Conservation (phyloP, 1,140 invertebrate species). For the Plodia interpunctella region DNA sequence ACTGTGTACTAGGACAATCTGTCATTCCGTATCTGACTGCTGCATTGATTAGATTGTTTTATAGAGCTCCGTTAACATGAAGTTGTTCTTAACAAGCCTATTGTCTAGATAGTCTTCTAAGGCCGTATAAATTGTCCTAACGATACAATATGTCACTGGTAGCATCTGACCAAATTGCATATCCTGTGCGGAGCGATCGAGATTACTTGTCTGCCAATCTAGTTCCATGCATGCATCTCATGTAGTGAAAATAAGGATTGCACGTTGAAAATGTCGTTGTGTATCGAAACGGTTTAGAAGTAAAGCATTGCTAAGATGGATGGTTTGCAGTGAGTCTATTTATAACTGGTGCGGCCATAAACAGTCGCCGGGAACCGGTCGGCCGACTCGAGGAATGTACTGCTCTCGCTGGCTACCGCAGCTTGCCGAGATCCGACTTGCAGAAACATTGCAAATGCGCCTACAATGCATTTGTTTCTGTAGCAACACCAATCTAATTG, state of each 20-base stretch:
- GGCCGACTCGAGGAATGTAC: conserved; percentile 59
- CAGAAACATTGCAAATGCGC: conserved; percentile 52
- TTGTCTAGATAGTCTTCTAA: conserved; percentile 29
- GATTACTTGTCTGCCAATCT: conserved; percentile 8
- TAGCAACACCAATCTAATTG: conserved; percentile 25
- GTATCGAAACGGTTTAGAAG: conserved; percentile 33
- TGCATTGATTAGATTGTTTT: conserved; percentile 43
- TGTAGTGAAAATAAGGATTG: background rate
- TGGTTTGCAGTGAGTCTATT: conserved; percentile 65
- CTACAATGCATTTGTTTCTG: conserved; percentile 56
- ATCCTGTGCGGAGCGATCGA: background rate
- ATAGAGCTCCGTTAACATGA: conserved; percentile 30
- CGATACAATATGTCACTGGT: conserved; percentile 15
- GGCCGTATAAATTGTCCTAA: conserved; percentile 26
- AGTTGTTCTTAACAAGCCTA: conserved; percentile 35
- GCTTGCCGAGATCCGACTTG: conserved; percentile 28
- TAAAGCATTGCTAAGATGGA: conserved; percentile 60
- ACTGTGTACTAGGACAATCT: conserved; percentile 29
- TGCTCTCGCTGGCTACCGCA: conserved; percentile 51
- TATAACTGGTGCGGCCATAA: conserved; percentile 71
- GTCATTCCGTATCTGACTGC: conserved; percentile 37
- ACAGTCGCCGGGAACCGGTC: conserved; percentile 63
- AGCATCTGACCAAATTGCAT: conserved; percentile 19
- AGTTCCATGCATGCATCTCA: background rate
- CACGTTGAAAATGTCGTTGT: conserved; percentile 10